Base-by-base conservation (phyloP, 1,140 invertebrate genomes). In the Pinna nobilis region DNA sequence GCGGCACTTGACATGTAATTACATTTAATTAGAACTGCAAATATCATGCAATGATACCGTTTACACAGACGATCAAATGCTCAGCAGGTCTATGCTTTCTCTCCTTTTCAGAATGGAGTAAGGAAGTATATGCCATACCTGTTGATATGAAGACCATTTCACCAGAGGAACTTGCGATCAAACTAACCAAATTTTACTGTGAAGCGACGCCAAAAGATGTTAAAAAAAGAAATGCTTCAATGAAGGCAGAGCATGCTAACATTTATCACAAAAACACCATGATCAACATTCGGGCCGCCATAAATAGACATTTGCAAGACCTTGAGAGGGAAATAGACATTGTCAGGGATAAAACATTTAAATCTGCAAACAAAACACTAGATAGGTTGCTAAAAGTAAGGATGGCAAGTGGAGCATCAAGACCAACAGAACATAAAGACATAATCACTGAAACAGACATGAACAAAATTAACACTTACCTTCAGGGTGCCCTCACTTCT, bases 101-200 rank as follows among this genome's bases (percentile, higher is more conserved):
- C n/a, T n/a, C n/a, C n/a, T n/a, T 68, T 68, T 32, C 25, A 68
- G 49, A 68, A 6, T 68, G 65, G 65, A 51, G 49, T 23, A 23
- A 13, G 15, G 49, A 68, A 25, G 35, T 20, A 9, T 33, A n/a
- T 55, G 65, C 33, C 1, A 35, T 35, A 11, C 37, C 25, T 3
- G 4, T 41, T 13, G 49, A 51, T 55, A 41, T 68, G 30, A 5
- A 9, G 23, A 68, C 28, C n/a, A 35, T 68, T 15, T n/a, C 4
- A 15, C 3, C 18, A 3, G 65, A 55, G 15, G 32, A 37, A 13
- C 7, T 55, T 2, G 39, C n/a, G 18, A 3, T 20, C 11, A 32
- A 53, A 23, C 33, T 68, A 5, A 35, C 18, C 13, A 0, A 18
- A 25, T 60, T 57, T 44, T 69, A 44, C 20, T 57, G 37, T 33